Evolutionary conservation across 2,888 invertebrate species (phyloP), one percentile per base, ranked within the genome.

Genomic region (Heliconius charithonia): DNA sequence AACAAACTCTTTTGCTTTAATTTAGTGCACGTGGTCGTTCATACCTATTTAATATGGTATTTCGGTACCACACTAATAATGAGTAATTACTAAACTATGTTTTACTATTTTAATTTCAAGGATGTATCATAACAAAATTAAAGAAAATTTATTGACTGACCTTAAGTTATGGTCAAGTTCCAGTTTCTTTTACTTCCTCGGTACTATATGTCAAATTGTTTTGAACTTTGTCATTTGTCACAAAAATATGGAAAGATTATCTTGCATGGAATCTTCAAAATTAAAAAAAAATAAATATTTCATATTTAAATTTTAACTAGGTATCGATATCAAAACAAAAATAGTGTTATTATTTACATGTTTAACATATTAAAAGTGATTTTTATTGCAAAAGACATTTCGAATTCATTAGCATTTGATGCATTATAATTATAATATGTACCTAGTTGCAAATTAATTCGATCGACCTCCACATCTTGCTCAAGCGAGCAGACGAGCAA

Each of bases 401-500:
- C n/a, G 19, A 69, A 69, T 25, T 65, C 51, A 76, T 78, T 66
- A 71, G 65, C 63, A 66, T 80, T 79, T 65, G 67, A 56, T 72
- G 51, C 25, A 51, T 74, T 76, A 73, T 78, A 76, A 76, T 62
- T 76, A 78, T 62, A 62, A 66, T 70, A 71, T 41, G n/a, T 65
- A 69, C 69, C 45, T 69, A 69, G 45, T 29, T 45, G 66, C 67
- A 75, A 81, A 77, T 79, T 80, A 81, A 81, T 78, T 77, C 71
- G 75, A 80, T 67, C 71, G 80, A 77, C 81, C 79, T 81, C 78
- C 59, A 69, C 27, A 63, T 73, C 70, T 82, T 81, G 80, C 81
- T 62, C n/a, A 79, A 81, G 69, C 51, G 67, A 63, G 79, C 77
- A 80, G 80, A 78, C 76, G 83, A 82, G 83, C 82, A 82, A 92